These are phyloP conservation scores for Lepidochitona cinerea DNA, from an alignment of 2,888 invertebrate species.

Conservation along the genomic window DNA sequence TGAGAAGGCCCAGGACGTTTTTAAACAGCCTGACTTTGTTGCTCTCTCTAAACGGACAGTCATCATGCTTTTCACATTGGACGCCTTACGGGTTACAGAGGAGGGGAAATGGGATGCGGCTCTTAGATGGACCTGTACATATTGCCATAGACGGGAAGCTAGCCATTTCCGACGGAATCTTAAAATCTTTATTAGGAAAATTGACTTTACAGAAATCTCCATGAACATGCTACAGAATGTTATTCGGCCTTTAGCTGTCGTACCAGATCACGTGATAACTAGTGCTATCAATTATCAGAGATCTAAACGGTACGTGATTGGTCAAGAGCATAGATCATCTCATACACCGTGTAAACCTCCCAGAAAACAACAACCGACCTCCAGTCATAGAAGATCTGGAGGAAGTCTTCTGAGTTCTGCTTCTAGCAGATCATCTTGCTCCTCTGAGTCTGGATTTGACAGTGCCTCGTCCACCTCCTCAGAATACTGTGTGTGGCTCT, in stretches of 20 bases:
- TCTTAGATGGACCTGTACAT: not conserved
- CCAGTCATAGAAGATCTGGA: too few relatives aligned
- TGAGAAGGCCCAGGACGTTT: not conserved
- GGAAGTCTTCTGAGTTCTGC: too few relatives aligned
- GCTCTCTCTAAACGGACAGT: not conserved
- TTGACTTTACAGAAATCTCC: not conserved
- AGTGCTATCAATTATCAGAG: not conserved
- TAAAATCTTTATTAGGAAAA: not conserved
- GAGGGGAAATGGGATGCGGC: not conserved
- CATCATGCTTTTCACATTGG: not conserved
- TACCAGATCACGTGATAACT: not conserved
- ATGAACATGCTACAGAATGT: not conserved
- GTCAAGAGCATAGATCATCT: not conserved
- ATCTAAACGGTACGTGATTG: not conserved
- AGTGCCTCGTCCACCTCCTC: too few relatives aligned
- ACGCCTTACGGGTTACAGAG: not conserved
- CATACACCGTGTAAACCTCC: not conserved
- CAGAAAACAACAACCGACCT: not conserved
- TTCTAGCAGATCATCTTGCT: too few relatives aligned
- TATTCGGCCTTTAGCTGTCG: not conserved
- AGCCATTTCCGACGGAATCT: not conserved
- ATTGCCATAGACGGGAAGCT: not conserved
- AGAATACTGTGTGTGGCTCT: too few relatives aligned
- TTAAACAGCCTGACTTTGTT: not conserved
- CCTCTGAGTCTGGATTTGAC: too few relatives aligned